Conservation (phyloP, 2,888 invertebrate species). For the Opisthograptis luteolata region DNA sequence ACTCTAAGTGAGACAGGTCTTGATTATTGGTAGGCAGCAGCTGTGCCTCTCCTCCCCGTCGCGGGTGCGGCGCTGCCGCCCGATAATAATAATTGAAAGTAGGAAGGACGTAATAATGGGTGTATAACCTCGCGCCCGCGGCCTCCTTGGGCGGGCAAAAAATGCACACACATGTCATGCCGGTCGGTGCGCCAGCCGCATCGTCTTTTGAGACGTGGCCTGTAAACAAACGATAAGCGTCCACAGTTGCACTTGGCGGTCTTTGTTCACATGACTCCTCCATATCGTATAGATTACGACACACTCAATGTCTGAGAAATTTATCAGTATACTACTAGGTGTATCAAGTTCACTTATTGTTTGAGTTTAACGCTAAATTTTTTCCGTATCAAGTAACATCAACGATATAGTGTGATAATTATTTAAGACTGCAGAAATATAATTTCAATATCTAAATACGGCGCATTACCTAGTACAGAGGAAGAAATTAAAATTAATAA, state of each 20-base stretch:
- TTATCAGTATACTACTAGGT: slow-evolving; percentile 45
- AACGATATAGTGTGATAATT: too few relatives aligned
- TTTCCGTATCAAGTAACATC: not conserved
- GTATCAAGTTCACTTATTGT: slow-evolving; percentile 49
- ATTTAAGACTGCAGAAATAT: too few relatives aligned
- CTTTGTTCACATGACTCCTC: slow-evolving; percentile 65
- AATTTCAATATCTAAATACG: too few relatives aligned
- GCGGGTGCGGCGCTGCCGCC: slow-evolving; percentile 81
- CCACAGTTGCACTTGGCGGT: slow-evolving; percentile 49
- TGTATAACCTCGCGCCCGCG: slow-evolving; percentile 84
- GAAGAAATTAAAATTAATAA: too few relatives aligned
- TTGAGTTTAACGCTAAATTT: not conserved
- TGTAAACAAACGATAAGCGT: slow-evolving; percentile 70
- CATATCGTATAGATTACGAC: slow-evolving; percentile 53
- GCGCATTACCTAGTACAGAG: too few relatives aligned
- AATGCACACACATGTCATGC: slow-evolving; percentile 81
- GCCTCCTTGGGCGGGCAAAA: slow-evolving; percentile 85
- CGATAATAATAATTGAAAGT: slow-evolving; percentile 85
- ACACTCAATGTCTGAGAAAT: slow-evolving; percentile 51
- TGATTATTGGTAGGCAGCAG: slow-evolving; percentile 85
- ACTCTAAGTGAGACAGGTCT: slow-evolving; percentile 72
- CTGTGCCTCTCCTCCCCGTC: slow-evolving; percentile 84
- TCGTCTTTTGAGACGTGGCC: slow-evolving; percentile 56
- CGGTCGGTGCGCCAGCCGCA: slow-evolving; percentile 57
- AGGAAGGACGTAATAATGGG: slow-evolving; percentile 85